phyloP scores from a whole-genome alignment of 2,113 vertebrate species.

The Pholis gunnellus region DNA sequence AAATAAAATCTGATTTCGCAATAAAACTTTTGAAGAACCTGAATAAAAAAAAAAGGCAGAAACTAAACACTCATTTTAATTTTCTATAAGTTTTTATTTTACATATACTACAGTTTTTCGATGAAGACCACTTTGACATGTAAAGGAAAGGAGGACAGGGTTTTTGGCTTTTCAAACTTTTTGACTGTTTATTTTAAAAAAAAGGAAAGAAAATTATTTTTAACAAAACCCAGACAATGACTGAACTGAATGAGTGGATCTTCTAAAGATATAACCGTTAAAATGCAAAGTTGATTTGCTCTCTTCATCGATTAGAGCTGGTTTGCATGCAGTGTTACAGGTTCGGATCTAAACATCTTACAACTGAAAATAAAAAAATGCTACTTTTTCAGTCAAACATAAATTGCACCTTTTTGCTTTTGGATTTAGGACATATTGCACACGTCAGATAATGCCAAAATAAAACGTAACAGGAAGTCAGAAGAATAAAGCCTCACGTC shows the following conservation, averaged over 20 bases:
- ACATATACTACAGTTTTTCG: slow-evolving; percentile 79
- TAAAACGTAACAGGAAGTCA: background rate
- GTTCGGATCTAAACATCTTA: slow-evolving; percentile 42
- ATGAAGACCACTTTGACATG: slow-evolving; percentile 78
- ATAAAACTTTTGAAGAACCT: background rate
- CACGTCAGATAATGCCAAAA: slow-evolving; percentile 60
- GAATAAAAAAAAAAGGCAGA: slow-evolving; percentile 2
- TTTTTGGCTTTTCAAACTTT: slow-evolving; percentile 77
- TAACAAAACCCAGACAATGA: slow-evolving; percentile 31
- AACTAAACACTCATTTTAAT: slow-evolving; percentile 12
- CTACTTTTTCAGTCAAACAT: slow-evolving; percentile 61
- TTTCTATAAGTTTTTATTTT: slow-evolving; percentile 84
- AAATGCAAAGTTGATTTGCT: slow-evolving; percentile 53
- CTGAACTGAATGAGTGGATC: slow-evolving; percentile 27
- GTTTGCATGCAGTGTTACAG: slow-evolving; percentile 68
- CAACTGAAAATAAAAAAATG: slow-evolving; percentile 47
- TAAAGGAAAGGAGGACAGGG: slow-evolving; percentile 63
- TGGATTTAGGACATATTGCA: slow-evolving; percentile 70
- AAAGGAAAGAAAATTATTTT: slow-evolving; percentile 8
- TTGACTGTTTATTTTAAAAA: slow-evolving; percentile 54
- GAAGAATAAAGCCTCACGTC: slow-evolving; percentile 11
- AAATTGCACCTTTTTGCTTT: slow-evolving; percentile 70
- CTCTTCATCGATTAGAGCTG: slow-evolving; percentile 36
- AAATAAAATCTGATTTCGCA: background rate
- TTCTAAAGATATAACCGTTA: slow-evolving; percentile 33